Conservation (phyloP, 2,113 vertebrate genomes). For the Sitta europaea region DNA sequence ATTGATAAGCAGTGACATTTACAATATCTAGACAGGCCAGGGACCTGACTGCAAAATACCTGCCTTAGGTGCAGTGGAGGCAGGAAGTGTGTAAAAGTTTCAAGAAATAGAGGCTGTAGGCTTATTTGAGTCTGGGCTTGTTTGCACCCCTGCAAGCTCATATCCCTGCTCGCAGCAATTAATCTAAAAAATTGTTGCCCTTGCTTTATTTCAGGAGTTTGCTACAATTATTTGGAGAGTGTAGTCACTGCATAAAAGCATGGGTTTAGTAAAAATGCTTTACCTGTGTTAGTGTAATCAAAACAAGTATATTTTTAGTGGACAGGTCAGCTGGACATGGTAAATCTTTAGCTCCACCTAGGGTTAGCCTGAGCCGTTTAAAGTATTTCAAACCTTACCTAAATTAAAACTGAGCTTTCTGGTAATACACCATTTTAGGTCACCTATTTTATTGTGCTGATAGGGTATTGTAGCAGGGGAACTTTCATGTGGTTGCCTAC, state of each 20-base stretch:
- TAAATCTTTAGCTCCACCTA: conserved; percentile 18
- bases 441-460: not conserved
- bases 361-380: not conserved
- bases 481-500: not conserved
- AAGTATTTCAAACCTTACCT: not conserved
- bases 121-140: not conserved
- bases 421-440: not conserved
- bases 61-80: not conserved
- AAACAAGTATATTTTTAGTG: not conserved
- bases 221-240: not conserved
- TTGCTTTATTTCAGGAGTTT: not conserved
- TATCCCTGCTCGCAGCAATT: not conserved
- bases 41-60: not conserved
- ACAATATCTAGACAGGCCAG: not conserved
- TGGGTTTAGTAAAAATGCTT: not conserved
- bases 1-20: not conserved
- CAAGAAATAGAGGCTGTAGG: fast-evolving
- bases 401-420: not conserved
- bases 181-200: not conserved
- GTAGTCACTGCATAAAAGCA: not conserved
- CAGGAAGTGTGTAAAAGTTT: not conserved
- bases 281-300: not conserved
- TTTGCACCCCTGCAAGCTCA: not conserved
- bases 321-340: not conserved
- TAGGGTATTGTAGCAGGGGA: not conserved